Conservation (phyloP, 2,113 vertebrate species). For the Lethenteron reissneri region DNA sequence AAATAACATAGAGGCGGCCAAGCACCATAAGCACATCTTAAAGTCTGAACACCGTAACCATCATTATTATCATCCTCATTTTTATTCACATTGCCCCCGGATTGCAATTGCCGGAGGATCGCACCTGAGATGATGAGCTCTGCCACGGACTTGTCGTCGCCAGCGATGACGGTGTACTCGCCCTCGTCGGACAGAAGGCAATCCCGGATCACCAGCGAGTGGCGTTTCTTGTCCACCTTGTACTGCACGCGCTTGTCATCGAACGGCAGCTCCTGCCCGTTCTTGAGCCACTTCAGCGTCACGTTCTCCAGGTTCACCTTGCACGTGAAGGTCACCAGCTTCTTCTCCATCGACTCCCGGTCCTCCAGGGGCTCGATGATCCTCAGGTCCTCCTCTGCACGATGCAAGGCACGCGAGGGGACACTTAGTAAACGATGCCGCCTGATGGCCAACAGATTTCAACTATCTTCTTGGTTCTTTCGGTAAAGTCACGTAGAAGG, state of each 20-base stretch:
- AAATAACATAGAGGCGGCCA: too few relatives aligned
- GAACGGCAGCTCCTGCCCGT: conserved; percentile 55
- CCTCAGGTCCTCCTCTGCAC: conserved; percentile 60
- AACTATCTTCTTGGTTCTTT: too few relatives aligned
- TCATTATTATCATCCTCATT: too few relatives aligned
- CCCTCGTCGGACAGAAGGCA: conserved; percentile 74
- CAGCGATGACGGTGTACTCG: conserved; percentile 58
- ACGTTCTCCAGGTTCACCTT: conserved; percentile 78
- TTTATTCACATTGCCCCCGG: too few relatives aligned
- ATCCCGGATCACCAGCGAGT: conserved; percentile 69
- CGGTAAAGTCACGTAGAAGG: too few relatives aligned
- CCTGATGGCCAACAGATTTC: too few relatives aligned
- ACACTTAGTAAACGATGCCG: too few relatives aligned
- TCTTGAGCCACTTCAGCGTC: conserved; percentile 69
- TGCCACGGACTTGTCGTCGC: conserved; percentile 56
- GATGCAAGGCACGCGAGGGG: too few relatives aligned
- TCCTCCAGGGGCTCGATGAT: conserved; percentile 71
- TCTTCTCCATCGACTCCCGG: conserved; percentile 85
- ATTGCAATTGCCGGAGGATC: neutral
- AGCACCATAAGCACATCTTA: too few relatives aligned
- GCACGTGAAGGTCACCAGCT: conserved; percentile 60
- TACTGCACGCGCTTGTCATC: conserved; percentile 48
- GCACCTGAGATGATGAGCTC: conserved; percentile 51
- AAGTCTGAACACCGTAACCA: too few relatives aligned
- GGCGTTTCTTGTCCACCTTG: conserved; percentile 60